Percentiles rank a stretch among this genome's conserved stretches.
Evolutionary conservation across 1,140 invertebrate genomes (phyloP).

Genomic region (Apis florea): DNA sequence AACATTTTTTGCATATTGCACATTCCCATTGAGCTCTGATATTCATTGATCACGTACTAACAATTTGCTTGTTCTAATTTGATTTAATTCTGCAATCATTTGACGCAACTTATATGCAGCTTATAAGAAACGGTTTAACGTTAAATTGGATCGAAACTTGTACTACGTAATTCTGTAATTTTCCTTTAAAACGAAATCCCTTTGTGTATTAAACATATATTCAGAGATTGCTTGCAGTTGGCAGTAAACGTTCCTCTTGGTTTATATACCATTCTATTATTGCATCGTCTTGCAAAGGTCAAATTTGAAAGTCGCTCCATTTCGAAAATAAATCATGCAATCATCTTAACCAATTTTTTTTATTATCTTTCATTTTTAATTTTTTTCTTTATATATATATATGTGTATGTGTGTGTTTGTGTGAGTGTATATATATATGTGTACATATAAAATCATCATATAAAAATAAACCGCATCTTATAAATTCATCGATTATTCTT

Average conservation of each 20-base stretch:
- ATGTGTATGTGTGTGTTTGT: too few relatives aligned
- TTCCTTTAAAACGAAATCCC: conserved; percentile 14
- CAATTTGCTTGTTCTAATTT: not conserved
- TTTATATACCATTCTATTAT: conserved; percentile 69
- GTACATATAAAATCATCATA: not conserved
- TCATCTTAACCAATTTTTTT: not conserved
- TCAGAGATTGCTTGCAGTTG: conserved; percentile 44
- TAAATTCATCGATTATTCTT: not conserved
- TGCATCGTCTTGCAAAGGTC: conserved; percentile 68
- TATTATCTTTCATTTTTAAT: not conserved
- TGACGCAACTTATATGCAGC: not conserved
- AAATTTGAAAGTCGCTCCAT: conserved; percentile 40
- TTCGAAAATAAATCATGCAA: conserved; percentile 55
- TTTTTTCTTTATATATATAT: too few relatives aligned
- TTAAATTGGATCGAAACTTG: conserved; percentile 25
- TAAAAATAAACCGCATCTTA: not conserved
- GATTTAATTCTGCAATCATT: conserved; percentile 8
- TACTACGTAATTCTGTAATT: not conserved
- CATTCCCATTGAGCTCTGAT: not conserved
- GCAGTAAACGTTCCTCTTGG: conserved; percentile 32
- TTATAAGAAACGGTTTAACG: conserved; percentile 1
- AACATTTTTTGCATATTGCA: too few relatives aligned
- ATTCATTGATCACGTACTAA: not conserved
- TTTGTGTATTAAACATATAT: conserved; percentile 7
- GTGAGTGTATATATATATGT: not conserved